Conservation (phyloP, 1,140 invertebrate genomes). For the Acromyrmex echinatior region DNA sequence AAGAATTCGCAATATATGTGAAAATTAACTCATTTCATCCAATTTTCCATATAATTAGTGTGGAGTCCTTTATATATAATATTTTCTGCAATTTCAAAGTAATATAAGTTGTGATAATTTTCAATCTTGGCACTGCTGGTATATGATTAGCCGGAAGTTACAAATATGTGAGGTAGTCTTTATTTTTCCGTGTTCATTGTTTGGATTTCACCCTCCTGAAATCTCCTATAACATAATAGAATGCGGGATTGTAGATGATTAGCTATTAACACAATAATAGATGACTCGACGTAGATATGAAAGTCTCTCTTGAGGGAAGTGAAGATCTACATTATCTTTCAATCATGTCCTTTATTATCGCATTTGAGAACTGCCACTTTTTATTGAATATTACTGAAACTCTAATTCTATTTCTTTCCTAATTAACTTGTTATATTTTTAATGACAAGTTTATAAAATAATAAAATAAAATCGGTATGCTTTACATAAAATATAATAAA, state of each 20-base stretch:
- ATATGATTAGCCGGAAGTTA: slow-evolving; percentile 1
- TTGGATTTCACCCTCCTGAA: slow-evolving; percentile 34
- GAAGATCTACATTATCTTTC: slow-evolving; percentile 69
- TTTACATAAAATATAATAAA: neutral
- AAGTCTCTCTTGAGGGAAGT: slow-evolving; percentile 34
- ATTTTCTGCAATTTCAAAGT: neutral
- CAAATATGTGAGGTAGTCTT: slow-evolving; percentile 19
- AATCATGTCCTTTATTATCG: slow-evolving; percentile 65
- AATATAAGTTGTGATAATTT: neutral
- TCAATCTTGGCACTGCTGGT: neutral
- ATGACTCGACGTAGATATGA: slow-evolving; percentile 71
- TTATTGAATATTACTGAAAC: neutral
- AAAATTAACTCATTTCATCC: no score
- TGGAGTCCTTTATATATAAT: neutral
- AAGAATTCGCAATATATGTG: neutral
- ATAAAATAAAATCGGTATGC: neutral
- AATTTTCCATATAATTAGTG: no score
- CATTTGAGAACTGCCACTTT: slow-evolving; percentile 55
- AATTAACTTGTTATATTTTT: slow-evolving; percentile 3
- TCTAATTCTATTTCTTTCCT: slow-evolving; percentile 19
- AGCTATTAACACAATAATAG: slow-evolving; percentile 80
- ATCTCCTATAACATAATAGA: slow-evolving; percentile 47
- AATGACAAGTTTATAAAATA: neutral
- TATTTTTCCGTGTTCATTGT: slow-evolving; percentile 15
- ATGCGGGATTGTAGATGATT: slow-evolving; percentile 73